phyloP scores from a whole-genome alignment of 2,888 invertebrate species.

The Lissocephala sabroskyi region DNA sequence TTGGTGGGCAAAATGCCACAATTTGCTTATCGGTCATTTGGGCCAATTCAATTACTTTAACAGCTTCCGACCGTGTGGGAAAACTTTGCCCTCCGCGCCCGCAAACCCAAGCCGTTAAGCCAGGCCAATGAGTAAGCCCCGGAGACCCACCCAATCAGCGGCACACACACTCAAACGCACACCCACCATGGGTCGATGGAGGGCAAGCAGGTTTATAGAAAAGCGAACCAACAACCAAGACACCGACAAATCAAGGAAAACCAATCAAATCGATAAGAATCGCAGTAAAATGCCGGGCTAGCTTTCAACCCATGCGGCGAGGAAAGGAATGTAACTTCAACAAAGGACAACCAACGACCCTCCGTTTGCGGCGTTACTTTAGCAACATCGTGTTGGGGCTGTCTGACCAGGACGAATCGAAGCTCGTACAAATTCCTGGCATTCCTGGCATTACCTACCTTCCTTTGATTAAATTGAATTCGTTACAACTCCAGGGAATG shows the following conservation, averaged over 20 bases:
- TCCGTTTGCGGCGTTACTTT: too few species aligned
- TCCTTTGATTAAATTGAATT: too few species aligned
- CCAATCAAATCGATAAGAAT: conserved; percentile 63
- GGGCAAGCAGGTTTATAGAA: conserved; percentile 29
- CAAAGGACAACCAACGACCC: too few species aligned
- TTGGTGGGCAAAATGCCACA: background rate
- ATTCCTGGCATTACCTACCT: too few species aligned
- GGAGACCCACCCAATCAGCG: background rate
- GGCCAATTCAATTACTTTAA: conserved; percentile 56
- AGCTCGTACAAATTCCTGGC: too few species aligned
- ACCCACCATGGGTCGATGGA: background rate
- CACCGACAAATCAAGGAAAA: conserved; percentile 41
- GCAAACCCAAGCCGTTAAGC: conserved; percentile 8
- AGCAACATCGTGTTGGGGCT: too few species aligned
- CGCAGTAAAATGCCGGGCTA: conserved; percentile 8
- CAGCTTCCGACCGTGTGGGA: conserved; percentile 15
- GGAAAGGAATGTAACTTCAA: background rate
- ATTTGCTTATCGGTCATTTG: conserved; percentile 11
- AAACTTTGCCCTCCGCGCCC: background rate
- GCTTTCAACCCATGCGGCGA: background rate
- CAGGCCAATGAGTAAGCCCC: conserved; percentile 1
- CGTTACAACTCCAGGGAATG: too few species aligned
- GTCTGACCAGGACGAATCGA: too few species aligned
- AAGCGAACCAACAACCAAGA: conserved; percentile 46
- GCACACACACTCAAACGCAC: background rate